A percentile compares a stretch with the other conserved stretches of the same genome.
Conservation (phyloP, 2,797 vertebrate species). For the Lindbergichthys nudifrons region DNA sequence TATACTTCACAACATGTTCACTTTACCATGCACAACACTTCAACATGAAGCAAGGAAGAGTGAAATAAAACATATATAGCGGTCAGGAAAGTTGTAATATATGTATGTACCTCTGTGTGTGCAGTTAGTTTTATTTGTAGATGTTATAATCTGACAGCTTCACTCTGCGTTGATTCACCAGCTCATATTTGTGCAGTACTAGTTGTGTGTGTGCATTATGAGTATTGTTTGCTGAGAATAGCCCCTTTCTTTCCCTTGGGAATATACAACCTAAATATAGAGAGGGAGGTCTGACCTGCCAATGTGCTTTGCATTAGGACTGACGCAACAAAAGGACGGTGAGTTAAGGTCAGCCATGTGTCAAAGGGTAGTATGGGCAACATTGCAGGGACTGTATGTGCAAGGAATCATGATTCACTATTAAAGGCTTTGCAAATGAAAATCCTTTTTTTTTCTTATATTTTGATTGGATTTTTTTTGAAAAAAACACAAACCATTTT, state of each 20-base stretch:
- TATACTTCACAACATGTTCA: not conserved
- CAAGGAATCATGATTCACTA: not conserved
- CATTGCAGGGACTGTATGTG: not conserved
- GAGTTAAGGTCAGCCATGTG: not conserved
- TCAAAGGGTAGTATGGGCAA: not conserved
- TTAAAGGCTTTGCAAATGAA: too few relatives aligned
- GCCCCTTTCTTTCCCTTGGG: slow-evolving; percentile 3
- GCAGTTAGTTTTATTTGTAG: not conserved
- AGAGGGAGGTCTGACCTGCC: slow-evolving; percentile 3
- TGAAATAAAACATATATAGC: not conserved
- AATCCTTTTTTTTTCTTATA: too few relatives aligned
- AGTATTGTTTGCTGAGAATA: slow-evolving; percentile 26
- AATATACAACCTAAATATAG: slow-evolving; percentile 25
- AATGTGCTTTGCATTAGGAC: not conserved
- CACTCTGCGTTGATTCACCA: not conserved
- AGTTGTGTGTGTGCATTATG: slow-evolving; percentile 20
- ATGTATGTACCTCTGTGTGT: not conserved
- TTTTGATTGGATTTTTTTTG: too few relatives aligned
- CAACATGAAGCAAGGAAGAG: too few relatives aligned
- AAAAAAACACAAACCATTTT: too few relatives aligned
- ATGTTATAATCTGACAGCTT: not conserved
- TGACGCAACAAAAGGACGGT: not conserved
- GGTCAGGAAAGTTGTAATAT: not conserved
- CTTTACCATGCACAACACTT: too few relatives aligned
- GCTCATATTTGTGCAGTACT: not conserved